Conservation (phyloP, 2,797 vertebrate genomes). For the Sylvilagus floridanus region DNA sequence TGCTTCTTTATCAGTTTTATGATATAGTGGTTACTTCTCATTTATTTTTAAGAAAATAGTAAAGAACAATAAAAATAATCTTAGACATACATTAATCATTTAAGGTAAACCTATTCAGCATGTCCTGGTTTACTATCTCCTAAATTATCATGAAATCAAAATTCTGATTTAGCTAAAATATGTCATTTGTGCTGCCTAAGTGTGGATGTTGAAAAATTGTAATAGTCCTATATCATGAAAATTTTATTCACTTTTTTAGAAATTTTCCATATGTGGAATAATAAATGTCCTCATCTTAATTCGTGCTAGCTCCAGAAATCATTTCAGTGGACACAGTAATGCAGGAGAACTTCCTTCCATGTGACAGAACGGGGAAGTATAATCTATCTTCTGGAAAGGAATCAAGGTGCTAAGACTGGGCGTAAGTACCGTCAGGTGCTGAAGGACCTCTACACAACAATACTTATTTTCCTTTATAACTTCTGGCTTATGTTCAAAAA, state of each 20-base stretch:
- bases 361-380: background rate
- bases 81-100: background rate
- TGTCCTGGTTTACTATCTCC: background rate
- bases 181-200: background rate
- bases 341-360: background rate
- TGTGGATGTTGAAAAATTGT: background rate
- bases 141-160: slow-evolving; percentile 47
- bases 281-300: background rate
- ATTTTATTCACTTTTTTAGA: background rate
- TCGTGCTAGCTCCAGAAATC: background rate
- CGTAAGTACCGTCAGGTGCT: background rate
- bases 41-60: slow-evolving; percentile 41
- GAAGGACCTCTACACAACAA: background rate
- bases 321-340: background rate
- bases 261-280: background rate
- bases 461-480: slow-evolving; percentile 1
- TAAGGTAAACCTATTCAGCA: background rate
- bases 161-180: background rate
- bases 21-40: slow-evolving; percentile 29
- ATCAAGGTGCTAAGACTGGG: background rate
- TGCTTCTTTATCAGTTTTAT: background rate
- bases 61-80: background rate
- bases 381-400: background rate
- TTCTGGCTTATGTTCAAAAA: background rate
- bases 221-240: background rate